phyloP scores from a whole-genome alignment of 2,113 vertebrate genomes.

The Cyanistes caeruleus region DNA sequence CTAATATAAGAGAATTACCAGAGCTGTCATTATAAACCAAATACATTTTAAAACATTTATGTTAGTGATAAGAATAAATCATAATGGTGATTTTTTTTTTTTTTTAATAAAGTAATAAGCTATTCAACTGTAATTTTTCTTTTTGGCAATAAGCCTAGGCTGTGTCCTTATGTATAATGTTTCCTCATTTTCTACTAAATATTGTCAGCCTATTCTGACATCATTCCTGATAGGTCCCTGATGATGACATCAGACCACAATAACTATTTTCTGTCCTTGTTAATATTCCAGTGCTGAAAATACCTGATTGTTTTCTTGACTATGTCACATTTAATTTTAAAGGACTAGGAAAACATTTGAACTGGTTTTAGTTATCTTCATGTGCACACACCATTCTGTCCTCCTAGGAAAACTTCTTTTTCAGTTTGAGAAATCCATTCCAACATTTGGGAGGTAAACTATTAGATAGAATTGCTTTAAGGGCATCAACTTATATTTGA shows the following conservation, averaged over 20 bases:
- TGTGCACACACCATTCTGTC: not conserved
- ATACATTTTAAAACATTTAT: not conserved
- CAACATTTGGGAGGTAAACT: not conserved
- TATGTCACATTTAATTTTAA: not conserved
- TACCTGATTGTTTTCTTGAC: slow-evolving; percentile 21
- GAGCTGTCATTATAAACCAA: not conserved
- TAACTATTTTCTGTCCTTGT: not conserved
- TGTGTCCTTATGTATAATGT: not conserved
- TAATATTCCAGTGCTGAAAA: not conserved
- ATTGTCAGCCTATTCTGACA: not conserved
- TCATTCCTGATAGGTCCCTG: not conserved
- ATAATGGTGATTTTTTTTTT: not conserved
- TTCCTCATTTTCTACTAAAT: not conserved
- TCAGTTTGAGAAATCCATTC: not conserved
- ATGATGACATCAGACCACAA: not conserved
- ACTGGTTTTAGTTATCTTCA: not conserved
- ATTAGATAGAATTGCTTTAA: not conserved
- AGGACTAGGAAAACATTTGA: not conserved
- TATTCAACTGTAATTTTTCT: not conserved
- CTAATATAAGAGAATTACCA: not conserved
- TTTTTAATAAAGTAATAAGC: not conserved
- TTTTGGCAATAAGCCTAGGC: not conserved
- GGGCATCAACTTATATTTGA: not conserved
- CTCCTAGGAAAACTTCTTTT: not conserved
- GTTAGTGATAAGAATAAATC: not conserved